Base-by-base conservation (phyloP, 2,888 invertebrate genomes). In the Rhabditoides inermis region DNA sequence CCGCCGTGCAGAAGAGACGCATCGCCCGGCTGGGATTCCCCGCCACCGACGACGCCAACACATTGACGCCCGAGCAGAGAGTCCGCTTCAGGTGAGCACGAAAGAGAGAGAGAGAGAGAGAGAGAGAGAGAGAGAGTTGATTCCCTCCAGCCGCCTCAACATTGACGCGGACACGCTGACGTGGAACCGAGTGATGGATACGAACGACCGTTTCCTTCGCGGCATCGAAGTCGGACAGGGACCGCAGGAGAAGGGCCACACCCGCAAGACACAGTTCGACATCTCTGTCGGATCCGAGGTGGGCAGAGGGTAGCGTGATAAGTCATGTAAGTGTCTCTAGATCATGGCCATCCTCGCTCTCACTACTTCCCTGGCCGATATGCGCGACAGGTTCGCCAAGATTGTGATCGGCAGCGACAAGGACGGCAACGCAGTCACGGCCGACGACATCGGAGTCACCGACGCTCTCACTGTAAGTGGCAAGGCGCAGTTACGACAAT, bases 261-360 rank as follows among this genome's bases (percentile, higher is more conserved):
- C 84, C 0, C 83, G 94, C 40, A 84, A 86, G 78, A 87, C 90
- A 0, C 84, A 86, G 49, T 99, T 90, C 79, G 85, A 88, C 68
- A 98, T 98, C 72, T 84, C 90, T 1, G 98, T 98, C 4, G 91
- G 91, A 3, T 92, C 92, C 68, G 95, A 98, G 60, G 65, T 69
- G 10, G 22, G 55, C n/a, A n/a, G n/a, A n/a, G n/a, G n/a, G n/a
- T n/a, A n/a, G n/a, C n/a, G n/a, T n/a, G n/a, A n/a, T n/a, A n/a
- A n/a, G n/a, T n/a, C n/a, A n/a, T n/a, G n/a, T n/a, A n/a, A n/a
- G n/a, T n/a, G n/a, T n/a, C n/a, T 64, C 32, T 49, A 72, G 82
- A 87, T 98, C 62, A 98, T 99, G 98, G 95, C 98, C 0, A 87
- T 98, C 62, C 80, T 98, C 45, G 92, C 98, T 0, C 80, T 98